These are phyloP conservation scores for Volucella zonaria DNA, from an alignment of 2,888 invertebrate species.

Conservation along the genomic window DNA sequence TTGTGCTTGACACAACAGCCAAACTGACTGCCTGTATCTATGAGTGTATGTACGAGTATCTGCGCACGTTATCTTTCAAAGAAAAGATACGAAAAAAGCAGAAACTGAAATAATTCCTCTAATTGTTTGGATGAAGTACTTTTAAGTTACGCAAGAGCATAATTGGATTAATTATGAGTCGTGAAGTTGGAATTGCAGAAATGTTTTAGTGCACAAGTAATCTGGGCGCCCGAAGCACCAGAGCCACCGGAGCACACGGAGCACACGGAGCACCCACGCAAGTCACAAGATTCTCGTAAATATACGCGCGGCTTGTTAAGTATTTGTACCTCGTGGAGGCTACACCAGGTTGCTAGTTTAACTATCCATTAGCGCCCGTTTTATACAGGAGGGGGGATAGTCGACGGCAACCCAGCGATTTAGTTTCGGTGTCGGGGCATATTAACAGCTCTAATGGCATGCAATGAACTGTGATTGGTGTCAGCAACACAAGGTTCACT, in stretches of 20 bases:
- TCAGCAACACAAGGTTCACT: conserved; percentile 22
- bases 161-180: conserved; percentile 70
- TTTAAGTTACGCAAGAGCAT: conserved; percentile 59
- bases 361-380: conserved; percentile 47
- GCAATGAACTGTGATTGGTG: conserved; percentile 58
- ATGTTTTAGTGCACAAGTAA: conserved; percentile 18
- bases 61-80: conserved; percentile 27
- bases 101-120: conserved; percentile 54
- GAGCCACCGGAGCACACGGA: not conserved
- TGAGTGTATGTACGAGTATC: conserved; percentile 11
- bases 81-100: not conserved
- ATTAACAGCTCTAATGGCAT: conserved; percentile 55
- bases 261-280: not conserved
- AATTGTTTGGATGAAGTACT: conserved; percentile 67
- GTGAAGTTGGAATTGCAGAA: conserved; percentile 52
- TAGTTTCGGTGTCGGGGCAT: conserved; percentile 59
- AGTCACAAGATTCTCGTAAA: conserved; percentile 14
- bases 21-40: conserved; percentile 45
- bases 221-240: conserved; percentile 13
- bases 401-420: conserved; percentile 8
- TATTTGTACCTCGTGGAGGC: not conserved
- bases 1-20: conserved; percentile 48
- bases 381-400: no score
- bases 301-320: conserved; percentile 32
- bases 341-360: conserved; percentile 40